Percentiles rank a stretch among this genome's conserved stretches.
These are phyloP conservation scores for Dascyllus trimaculatus DNA, from an alignment of 2,113 vertebrate species.

Conservation along the genomic window DNA sequence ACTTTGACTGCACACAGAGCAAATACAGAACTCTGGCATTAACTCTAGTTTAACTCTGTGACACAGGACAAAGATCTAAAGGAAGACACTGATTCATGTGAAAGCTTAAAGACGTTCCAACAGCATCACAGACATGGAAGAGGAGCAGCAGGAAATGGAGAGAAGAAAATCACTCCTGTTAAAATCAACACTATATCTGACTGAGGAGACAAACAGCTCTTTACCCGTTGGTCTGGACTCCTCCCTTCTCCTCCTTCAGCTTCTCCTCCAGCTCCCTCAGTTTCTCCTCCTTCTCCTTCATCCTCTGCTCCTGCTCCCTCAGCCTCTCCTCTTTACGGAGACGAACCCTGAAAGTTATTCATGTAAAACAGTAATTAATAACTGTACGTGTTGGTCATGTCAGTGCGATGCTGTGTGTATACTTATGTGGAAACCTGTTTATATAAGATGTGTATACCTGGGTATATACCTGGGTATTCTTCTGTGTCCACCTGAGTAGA, in stretches of 20 bases:
- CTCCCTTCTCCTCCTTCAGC: conserved; percentile 34
- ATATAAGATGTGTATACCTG: too few species aligned
- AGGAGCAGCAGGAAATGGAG: too few species aligned
- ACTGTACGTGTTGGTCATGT: conserved; percentile 19
- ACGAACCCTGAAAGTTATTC: conserved; percentile 88
- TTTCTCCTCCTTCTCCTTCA: conserved; percentile 94
- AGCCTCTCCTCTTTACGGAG: conserved; percentile 95
- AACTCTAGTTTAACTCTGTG: background rate
- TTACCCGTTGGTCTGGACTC: conserved; percentile 79
- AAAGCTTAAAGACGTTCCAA: too few species aligned
- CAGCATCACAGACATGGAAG: too few species aligned
- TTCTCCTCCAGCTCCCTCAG: conserved; percentile 87
- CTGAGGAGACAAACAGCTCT: too few species aligned
- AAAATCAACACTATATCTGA: background rate
- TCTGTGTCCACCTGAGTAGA: too few species aligned
- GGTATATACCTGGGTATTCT: too few species aligned
- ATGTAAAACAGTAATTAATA: background rate
- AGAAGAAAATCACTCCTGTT: background rate
- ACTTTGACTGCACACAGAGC: conserved; percentile 78
- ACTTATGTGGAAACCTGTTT: too few species aligned
- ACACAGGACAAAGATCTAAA: background rate
- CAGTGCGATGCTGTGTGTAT: too few species aligned
- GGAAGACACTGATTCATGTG: too few species aligned
- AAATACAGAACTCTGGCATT: too few species aligned
- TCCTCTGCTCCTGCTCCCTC: conserved; percentile 93